Evolutionary conservation across 2,888 invertebrate species (phyloP).

Genomic region (Branchipolynoe longqiensis): DNA sequence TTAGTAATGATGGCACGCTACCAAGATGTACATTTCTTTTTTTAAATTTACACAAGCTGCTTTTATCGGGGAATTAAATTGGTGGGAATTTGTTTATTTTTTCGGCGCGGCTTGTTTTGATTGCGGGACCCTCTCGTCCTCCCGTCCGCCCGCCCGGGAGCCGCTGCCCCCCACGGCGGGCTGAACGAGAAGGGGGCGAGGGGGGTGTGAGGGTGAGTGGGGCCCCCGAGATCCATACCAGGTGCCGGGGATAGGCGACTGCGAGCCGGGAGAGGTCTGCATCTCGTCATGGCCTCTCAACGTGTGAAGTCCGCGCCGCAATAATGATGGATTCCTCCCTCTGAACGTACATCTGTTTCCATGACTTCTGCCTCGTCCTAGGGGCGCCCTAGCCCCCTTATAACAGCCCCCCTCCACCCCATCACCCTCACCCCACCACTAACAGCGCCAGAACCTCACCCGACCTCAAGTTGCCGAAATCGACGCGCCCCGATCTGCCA

Average conservation of each 20-base stretch:
- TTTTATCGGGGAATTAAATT: constrained; percentile 26
- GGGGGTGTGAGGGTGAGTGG: too few species aligned
- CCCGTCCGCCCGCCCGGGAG: too few species aligned
- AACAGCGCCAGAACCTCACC: too few species aligned
- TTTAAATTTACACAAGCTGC: too few species aligned
- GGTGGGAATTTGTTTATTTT: constrained; percentile 34
- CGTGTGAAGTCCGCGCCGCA: constrained; percentile 49
- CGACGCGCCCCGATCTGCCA: constrained; percentile 19
- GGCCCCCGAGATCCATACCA: constrained; percentile 38
- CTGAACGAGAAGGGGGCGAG: not conserved
- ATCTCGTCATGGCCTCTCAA: constrained; percentile 47
- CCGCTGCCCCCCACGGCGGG: too few species aligned
- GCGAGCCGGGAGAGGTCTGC: constrained; percentile 8
- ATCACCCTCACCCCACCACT: not conserved
- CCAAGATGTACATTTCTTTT: too few species aligned
- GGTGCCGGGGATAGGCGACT: constrained; percentile 31
- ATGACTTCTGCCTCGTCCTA: constrained; percentile 13
- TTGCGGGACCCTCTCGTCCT: too few species aligned
- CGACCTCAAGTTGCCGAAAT: not conserved
- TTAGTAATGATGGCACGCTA: too few species aligned
- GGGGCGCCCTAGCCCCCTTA: not conserved
- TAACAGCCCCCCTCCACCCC: not conserved
- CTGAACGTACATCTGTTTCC: constrained; percentile 49
- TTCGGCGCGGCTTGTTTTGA: constrained; percentile 14
- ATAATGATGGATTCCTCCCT: constrained; percentile 49